A percentile compares a stretch with the other conserved stretches of the same genome.
These are phyloP conservation scores for Myotis yumanensis DNA, from an alignment of 2,113 vertebrate genomes.

Conservation along the genomic window DNA sequence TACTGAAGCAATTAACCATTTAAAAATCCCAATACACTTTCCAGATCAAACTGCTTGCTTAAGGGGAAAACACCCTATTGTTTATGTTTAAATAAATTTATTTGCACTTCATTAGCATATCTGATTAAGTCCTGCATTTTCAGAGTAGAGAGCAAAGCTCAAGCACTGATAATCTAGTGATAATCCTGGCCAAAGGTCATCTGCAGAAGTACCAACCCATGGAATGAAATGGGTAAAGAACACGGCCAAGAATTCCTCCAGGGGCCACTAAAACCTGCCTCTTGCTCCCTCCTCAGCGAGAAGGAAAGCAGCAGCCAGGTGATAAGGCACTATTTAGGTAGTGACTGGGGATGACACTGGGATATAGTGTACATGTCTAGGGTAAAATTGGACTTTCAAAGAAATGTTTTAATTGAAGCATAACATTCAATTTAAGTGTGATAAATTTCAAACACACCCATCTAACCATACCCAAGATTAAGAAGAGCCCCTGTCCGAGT, in stretches of 20 bases:
- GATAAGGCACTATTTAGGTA: not conserved
- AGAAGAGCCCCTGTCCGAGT: not conserved
- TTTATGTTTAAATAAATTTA: not conserved
- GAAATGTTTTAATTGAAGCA: not conserved
- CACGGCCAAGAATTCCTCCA: not conserved
- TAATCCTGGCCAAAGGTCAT: not conserved
- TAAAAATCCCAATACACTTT: not conserved
- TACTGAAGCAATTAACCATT: not conserved
- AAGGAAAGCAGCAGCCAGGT: not conserved
- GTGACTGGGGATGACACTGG: not conserved
- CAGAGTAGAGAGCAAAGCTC: not conserved
- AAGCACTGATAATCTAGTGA: not conserved
- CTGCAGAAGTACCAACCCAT: not conserved
- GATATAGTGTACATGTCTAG: not conserved
- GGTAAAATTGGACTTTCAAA: not conserved
- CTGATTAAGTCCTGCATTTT: not conserved
- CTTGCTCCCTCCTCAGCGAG: not conserved
- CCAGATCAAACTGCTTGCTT: slow-evolving; percentile 1
- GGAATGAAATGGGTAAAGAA: not conserved
- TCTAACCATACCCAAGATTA: not conserved
- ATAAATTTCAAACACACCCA: not conserved
- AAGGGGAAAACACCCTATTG: not conserved
- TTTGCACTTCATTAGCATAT: not conserved
- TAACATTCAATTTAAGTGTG: not conserved
- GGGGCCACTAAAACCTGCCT: not conserved